These are phyloP conservation scores for Ptiloglossa arizonensis DNA, from an alignment of 1,140 invertebrate species.

Conservation along the genomic window DNA sequence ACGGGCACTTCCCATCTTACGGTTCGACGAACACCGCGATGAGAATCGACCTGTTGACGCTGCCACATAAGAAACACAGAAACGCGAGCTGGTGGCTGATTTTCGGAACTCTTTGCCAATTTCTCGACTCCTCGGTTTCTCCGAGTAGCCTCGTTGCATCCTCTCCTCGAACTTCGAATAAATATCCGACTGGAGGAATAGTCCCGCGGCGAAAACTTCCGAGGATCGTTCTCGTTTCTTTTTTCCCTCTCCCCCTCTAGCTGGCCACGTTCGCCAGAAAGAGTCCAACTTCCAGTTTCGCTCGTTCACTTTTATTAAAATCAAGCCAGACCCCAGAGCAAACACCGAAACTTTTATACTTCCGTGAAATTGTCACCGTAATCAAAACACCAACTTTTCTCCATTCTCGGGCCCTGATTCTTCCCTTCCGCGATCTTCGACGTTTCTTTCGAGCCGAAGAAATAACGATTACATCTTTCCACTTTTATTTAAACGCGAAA, in stretches of 20 bases:
- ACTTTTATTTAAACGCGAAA: background rate
- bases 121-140: slow-evolving; percentile 15
- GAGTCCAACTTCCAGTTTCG: slow-evolving; percentile 10
- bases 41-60: background rate
- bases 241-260: background rate
- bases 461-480: background rate
- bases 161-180: slow-evolving; percentile 41
- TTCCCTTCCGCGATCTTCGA: background rate
- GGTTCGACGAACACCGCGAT: background rate
- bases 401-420: background rate
- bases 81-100: background rate
- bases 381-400: slow-evolving; percentile 30
- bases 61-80: background rate
- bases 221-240: slow-evolving; percentile 1
- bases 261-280: background rate
- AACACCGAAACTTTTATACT: slow-evolving; percentile 27
- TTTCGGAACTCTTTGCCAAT: slow-evolving; percentile 3
- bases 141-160: slow-evolving; percentile 38
- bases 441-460: background rate
- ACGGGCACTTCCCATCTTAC: too few relatives aligned
- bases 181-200: slow-evolving; percentile 37
- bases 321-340: slow-evolving; percentile 5
- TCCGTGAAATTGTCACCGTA: slow-evolving; percentile 30
- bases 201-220: slow-evolving; percentile 46
- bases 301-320: slow-evolving; percentile 40